Base-by-base conservation (phyloP, 2,888 invertebrate species). In the Lithophane socia region DNA sequence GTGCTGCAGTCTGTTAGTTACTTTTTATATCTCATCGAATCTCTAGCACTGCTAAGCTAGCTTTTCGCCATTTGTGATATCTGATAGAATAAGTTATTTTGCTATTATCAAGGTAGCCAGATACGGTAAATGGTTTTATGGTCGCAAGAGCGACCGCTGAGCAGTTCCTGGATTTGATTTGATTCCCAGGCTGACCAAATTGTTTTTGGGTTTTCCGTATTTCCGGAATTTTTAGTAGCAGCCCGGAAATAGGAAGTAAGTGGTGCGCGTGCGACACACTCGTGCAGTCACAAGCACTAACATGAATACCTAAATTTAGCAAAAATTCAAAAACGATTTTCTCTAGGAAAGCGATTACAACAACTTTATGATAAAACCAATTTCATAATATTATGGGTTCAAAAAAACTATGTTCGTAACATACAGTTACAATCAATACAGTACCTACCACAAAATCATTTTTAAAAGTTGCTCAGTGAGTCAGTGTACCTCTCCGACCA, bases 1-100 rank as follows among this genome's bases (percentile, higher is more conserved):
- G 92, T 96, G 0, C 84, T 96, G 54, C 83, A 87, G 75, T 96
- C 96, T 64, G 96, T 96, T 84, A 91, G 93, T 89, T 29, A 47
- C 63, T 54, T 13, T 47, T 0, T 24, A 47, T 73, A 73, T 16
- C 8, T 61, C 58, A 12, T n/a, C n/a, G n/a, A 12, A n/a, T 56
- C 10, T n/a, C 10, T n/a, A n/a, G n/a, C 9, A 54, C n/a, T n/a
- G n/a, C n/a, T n/a, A 54, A 10, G 10, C 10, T 10, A 10, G n/a
- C n/a, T n/a, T 54, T n/a, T n/a, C 12, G n/a, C n/a, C 12, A 56
- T n/a, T n/a, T 56, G 12, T 56, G 56, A n/a, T 12, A 56, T 10
- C 56, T 12, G 21, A 56, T n/a, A 12, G 2, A 56, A 12, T 3
- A n/a, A n/a, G 12, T 56, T 9, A 56, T 56, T n/a, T 56, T 56